These are phyloP conservation scores for Delia radicum DNA, from an alignment of 1,140 invertebrate genomes.

Conservation along the genomic window DNA sequence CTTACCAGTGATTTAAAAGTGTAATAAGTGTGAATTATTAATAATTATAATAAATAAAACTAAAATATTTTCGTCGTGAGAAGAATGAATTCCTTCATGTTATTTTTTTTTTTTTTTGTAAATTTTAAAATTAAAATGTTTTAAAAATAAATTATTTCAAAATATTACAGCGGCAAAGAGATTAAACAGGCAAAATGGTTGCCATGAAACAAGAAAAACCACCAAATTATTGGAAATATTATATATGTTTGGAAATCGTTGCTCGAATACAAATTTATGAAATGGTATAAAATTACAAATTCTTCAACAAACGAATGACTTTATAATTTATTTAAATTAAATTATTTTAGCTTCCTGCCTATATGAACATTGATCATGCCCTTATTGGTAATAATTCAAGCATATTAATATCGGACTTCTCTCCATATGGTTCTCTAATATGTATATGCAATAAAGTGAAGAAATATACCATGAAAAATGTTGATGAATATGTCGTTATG, in stretches of 20 bases:
- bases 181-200: conserved; percentile 57
- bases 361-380: conserved; percentile 66
- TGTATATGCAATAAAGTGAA: conserved; percentile 72
- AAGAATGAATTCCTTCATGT: too few species aligned
- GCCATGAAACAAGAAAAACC: conserved; percentile 78
- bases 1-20: too few species aligned
- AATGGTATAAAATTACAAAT: conserved; percentile 63
- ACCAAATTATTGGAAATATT: conserved; percentile 78
- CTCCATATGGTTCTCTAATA: conserved; percentile 75
- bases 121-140: too few species aligned
- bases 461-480: conserved; percentile 64
- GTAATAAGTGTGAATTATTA: too few species aligned
- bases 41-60: too few species aligned
- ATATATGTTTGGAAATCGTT: conserved; percentile 76
- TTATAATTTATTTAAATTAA: background rate
- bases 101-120: too few species aligned
- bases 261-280: conserved; percentile 67
- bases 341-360: conserved; percentile 60
- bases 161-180: conserved; percentile 33
- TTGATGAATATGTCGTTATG: conserved; percentile 73
- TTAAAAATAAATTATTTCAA: background rate
- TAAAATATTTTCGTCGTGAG: too few species aligned
- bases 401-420: conserved; percentile 75
- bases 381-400: conserved; percentile 75
- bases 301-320: background rate